Conservation (phyloP, 2,888 invertebrate genomes). For the Hirtodrosophila confusa region DNA sequence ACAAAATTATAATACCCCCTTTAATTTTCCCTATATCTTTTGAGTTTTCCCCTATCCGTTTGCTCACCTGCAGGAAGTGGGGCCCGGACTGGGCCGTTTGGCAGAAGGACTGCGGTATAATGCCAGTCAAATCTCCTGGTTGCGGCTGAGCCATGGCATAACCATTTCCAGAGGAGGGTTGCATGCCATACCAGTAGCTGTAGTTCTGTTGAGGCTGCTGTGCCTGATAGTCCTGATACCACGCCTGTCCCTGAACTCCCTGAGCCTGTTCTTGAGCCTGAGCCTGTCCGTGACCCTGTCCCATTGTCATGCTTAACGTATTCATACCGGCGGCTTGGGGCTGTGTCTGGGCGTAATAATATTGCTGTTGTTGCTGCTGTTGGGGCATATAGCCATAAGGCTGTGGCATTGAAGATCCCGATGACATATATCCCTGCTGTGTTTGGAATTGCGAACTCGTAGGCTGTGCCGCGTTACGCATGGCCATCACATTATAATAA, state of each 20-base stretch:
- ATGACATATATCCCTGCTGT: conserved; percentile 1
- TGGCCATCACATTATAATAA: conserved; percentile 2
- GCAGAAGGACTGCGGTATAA: conserved; percentile 1
- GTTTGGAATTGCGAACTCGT: not conserved
- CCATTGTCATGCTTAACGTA: not conserved
- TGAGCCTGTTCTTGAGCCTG: not conserved
- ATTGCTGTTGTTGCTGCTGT: conserved; percentile 8
- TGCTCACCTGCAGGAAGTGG: not conserved
- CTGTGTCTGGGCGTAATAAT: conserved; percentile 7
- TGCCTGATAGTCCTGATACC: conserved; percentile 5
- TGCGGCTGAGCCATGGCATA: not conserved
- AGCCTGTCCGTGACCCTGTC: not conserved
- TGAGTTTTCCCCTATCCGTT: not conserved
- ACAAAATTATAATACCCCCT: too few relatives aligned
- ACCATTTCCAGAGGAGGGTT: not conserved
- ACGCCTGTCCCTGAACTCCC: conserved; percentile 1
- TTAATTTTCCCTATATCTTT: too few relatives aligned
- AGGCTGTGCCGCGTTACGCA: not conserved
- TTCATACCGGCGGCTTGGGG: not conserved
- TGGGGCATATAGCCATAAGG: conserved; percentile 9
- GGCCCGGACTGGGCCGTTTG: not conserved
- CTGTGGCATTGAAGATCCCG: not conserved
- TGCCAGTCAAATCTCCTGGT: not conserved
- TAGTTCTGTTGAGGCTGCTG: conserved; percentile 4
- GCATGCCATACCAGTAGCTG: conserved; percentile 18